A percentile compares a stretch with the other conserved stretches of the same genome.
Conservation (phyloP, 1,140 invertebrate genomes). For the Aphaenogaster rudis region DNA sequence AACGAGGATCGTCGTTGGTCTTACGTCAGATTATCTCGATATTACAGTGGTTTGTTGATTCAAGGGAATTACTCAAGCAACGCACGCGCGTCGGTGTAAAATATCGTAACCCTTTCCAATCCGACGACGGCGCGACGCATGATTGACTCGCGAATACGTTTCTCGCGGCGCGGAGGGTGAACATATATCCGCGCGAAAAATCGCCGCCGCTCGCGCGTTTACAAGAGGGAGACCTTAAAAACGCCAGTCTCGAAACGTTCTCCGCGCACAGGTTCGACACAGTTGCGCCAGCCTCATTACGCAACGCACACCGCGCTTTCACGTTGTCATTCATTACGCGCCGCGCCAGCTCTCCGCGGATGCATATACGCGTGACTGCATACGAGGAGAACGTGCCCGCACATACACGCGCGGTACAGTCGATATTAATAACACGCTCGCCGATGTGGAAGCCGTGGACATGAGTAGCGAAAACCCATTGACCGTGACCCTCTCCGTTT, state of each 20-base stretch:
- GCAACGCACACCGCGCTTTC: constrained; percentile 73
- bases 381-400: constrained; percentile 13
- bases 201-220: not conserved
- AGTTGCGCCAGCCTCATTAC: constrained; percentile 71
- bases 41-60: constrained; percentile 31
- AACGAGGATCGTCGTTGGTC: not conserved
- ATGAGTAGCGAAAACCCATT: constrained; percentile 58
- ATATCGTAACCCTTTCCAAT: constrained; percentile 26
- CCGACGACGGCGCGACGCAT: constrained; percentile 27
- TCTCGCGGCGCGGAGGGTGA: constrained; percentile 20
- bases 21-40: constrained; percentile 10
- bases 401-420: not conserved
- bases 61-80: constrained; percentile 40
- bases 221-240: constrained; percentile 7
- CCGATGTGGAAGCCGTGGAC: constrained; percentile 41
- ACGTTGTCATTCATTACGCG: constrained; percentile 78
- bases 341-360: constrained; percentile 41
- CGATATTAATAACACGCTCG: constrained; percentile 58
- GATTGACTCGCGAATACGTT: constrained; percentile 40
- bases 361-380: constrained; percentile 2
- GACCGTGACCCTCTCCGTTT: constrained; percentile 66
- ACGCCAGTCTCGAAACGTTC: constrained; percentile 45
- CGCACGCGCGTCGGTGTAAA: constrained; percentile 30
- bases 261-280: constrained; percentile 53
- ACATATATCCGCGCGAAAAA: constrained; percentile 10